Evolutionary conservation across 2,113 vertebrate genomes (phyloP).

Genomic region (Eurystomus gularis): DNA sequence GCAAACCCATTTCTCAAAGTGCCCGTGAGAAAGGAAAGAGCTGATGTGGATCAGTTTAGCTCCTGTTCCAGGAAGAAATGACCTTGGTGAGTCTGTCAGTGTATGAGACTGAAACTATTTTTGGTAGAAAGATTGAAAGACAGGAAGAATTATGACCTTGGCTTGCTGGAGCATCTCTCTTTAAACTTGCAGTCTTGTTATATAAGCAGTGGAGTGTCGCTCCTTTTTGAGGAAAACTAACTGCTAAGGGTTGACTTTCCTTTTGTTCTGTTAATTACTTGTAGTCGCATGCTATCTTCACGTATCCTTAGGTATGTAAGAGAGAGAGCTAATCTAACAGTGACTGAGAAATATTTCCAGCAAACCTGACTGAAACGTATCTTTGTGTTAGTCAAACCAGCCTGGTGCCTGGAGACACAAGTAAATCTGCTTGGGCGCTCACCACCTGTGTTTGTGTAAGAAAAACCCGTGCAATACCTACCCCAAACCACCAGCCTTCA

Average conservation of each 20-base stretch:
- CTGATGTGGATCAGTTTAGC: not conserved
- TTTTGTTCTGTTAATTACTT: not conserved
- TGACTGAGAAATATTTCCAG: not conserved
- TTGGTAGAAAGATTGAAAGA: not conserved
- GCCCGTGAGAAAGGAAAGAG: not conserved
- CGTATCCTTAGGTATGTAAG: not conserved
- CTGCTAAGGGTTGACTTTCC: not conserved
- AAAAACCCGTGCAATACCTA: not conserved
- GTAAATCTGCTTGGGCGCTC: not conserved
- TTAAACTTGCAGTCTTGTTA: not conserved
- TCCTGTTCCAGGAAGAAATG: not conserved
- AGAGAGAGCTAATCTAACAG: not conserved
- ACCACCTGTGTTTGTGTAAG: not conserved
- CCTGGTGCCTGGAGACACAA: not conserved
- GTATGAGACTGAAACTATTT: too few relatives aligned
- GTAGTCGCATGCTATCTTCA: not conserved
- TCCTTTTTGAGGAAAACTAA: not conserved
- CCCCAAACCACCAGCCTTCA: not conserved
- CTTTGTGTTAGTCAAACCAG: not conserved
- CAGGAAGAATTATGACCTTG: not conserved
- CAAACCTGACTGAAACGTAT: not conserved
- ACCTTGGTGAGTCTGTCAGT: not conserved
- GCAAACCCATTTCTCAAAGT: not conserved
- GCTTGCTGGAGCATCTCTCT: not conserved
- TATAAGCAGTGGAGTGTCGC: not conserved